Evolutionary conservation across 2,113 vertebrate species (phyloP).

Genomic region (Pholis gunnellus): DNA sequence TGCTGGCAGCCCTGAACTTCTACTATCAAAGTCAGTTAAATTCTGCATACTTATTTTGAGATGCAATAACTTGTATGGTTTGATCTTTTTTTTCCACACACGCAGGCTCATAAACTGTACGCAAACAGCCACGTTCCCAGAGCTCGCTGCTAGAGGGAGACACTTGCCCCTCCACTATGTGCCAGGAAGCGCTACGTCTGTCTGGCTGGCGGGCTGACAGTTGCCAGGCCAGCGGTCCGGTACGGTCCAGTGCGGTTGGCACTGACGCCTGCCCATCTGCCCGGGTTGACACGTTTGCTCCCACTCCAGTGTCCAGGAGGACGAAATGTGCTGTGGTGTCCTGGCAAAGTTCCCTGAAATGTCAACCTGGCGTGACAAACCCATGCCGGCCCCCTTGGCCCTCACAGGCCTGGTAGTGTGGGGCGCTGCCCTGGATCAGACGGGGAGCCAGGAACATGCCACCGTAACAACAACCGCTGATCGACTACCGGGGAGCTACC

Average conservation of each 20-base stretch:
- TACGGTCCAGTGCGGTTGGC: slow-evolving; percentile 77
- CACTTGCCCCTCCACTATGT: slow-evolving; percentile 70
- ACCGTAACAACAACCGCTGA: slow-evolving; percentile 75
- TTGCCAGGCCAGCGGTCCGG: slow-evolving; percentile 78
- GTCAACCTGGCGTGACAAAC: slow-evolving; percentile 80
- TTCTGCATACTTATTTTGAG: background rate
- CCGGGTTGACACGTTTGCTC: slow-evolving; percentile 74
- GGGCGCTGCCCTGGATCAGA: slow-evolving; percentile 69
- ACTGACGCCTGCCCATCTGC: slow-evolving; percentile 81
- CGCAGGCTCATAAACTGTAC: slow-evolving; percentile 32
- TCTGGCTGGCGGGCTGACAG: slow-evolving; percentile 44
- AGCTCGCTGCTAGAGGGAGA: slow-evolving; percentile 59
- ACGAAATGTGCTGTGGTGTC: slow-evolving; percentile 70
- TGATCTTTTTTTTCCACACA: background rate
- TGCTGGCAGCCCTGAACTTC: background rate
- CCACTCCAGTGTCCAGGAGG: slow-evolving; percentile 80
- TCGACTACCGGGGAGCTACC: slow-evolving; percentile 73
- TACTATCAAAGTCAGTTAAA: slow-evolving; percentile 1
- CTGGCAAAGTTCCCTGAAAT: slow-evolving; percentile 81
- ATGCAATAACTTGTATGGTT: slow-evolving; percentile 1
- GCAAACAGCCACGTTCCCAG: slow-evolving; percentile 31
- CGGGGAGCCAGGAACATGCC: slow-evolving; percentile 77
- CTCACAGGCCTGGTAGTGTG: slow-evolving; percentile 57
- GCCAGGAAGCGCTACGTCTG: slow-evolving; percentile 73
- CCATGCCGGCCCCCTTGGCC: slow-evolving; percentile 65